Evolutionary conservation across 2,113 vertebrate genomes (phyloP).

Genomic region (Platanista minor): DNA sequence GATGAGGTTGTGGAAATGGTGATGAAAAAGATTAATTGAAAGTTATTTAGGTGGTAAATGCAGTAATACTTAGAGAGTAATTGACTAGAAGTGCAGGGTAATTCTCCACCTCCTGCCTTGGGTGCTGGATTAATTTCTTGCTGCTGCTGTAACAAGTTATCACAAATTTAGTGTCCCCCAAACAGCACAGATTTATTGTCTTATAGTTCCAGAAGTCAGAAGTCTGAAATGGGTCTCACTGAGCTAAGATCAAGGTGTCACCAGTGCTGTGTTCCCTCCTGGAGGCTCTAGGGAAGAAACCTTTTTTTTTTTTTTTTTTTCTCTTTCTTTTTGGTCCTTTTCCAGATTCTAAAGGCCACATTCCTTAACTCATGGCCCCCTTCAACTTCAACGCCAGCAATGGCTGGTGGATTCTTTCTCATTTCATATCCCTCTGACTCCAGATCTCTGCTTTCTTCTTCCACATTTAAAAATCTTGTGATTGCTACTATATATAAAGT

Average conservation of each 20-base stretch:
- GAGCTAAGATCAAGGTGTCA: not conserved
- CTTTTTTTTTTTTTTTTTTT: not conserved
- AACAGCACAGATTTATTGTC: not conserved
- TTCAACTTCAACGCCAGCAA: not conserved
- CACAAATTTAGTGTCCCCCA: not conserved
- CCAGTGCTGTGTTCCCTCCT: not conserved
- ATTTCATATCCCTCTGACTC: not conserved
- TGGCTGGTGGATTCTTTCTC: not conserved
- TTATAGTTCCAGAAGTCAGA: not conserved
- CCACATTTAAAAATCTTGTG: not conserved
- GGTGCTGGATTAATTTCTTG: not conserved
- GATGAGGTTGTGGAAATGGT: not conserved
- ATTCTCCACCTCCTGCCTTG: not conserved
- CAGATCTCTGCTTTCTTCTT: not conserved
- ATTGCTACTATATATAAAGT: not conserved
- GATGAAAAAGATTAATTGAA: not conserved
- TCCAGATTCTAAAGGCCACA: not conserved
- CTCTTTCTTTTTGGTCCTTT: not conserved
- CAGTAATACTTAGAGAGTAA: not conserved
- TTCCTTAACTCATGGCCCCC: not conserved
- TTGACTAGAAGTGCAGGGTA: not conserved
- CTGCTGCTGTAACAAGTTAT: not conserved
- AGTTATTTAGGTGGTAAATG: constrained; percentile 3
- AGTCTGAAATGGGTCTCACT: not conserved
- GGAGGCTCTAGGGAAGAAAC: not conserved